Evolutionary conservation across 2,797 vertebrate genomes (phyloP), one percentile per base, ranked within the genome.

Genomic region (Remorina albescens): DNA sequence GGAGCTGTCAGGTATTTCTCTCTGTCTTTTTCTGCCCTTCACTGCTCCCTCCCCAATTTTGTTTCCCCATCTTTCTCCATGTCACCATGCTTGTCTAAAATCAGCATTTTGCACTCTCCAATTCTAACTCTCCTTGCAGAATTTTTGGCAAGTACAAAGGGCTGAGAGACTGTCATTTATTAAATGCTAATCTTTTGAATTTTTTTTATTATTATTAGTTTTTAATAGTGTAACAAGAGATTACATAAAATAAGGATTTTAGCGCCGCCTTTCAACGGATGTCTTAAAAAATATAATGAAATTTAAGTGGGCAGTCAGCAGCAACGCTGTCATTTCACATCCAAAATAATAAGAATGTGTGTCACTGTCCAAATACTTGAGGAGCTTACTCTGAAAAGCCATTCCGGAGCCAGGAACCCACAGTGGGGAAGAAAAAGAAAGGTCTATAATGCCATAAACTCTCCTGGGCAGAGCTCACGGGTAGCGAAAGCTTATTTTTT

Each of bases 301-400:
- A 89, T 80, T 67, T 79, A 78, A 86, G 50, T 64, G 78, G 62
- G 63, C 65, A 86, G 55, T 61, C 36, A 41, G 64, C 58, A 60
- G 55, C 18, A 8, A 28, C 7, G 6, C 63, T 77, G 79, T 65
- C 65, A 72, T 82, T 86, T 84, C 66, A 85, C 39, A 75, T 82
- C 57, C 78, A 74, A 63, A 83, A 76, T 86, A 85, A 86, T 78
- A 81, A 79, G 63, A 81, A 70, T 80, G 21, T 67, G 67, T 82
- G 61, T 80, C 80, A 78, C 37, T 73, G 78, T 85, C 71, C 83
- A 83, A 87, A 86, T 76, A 77, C 72, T 75, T 60, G 46, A 74
- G 36, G 44, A 81, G 76, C 78, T 79, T 81, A 72, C 71, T 82
- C 36, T 58, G 16, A 39, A 83, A 82, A 83, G 66, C 62, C 15